Base-by-base conservation (phyloP, 2,797 vertebrate species). In the Salarias fasciatus region DNA sequence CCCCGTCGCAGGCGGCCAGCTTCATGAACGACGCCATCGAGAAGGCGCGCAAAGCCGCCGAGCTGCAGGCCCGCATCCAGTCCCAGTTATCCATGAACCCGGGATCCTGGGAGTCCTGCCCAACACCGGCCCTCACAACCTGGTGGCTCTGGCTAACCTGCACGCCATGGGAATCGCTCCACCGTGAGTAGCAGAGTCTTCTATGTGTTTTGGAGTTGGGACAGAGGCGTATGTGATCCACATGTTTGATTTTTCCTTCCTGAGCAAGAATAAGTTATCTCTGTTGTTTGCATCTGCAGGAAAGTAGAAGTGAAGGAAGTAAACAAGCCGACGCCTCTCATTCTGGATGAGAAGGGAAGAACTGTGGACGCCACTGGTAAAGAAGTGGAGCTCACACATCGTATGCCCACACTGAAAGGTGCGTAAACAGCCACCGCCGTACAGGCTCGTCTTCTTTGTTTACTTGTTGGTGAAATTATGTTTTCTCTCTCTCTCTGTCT, bases 1-100 rank as follows among this genome's bases (percentile, higher is more conserved):
- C 93, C 33, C 98, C 97, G 4, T 98, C 96, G 0, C 96, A 99
- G 89, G 98, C 97, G 0, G 97, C 96, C 24, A 98, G 96, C 2
- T 99, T 99, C 83, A 99, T 99, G 98, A 99, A 99, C 0, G 98
- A 99, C 0, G 98, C 98, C 50, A 99, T 99, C 0, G 98, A 99
- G 84, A 99, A 99, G 65, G 98, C 98, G 18, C 92, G 96, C 77
- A 99, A 99, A 46, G 97, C 96, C 0, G 97, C 97, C 0, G 98
- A 99, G 82, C 91, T 98, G 11, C 96, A 99, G 85, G 96, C 97
- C 11, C 92, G 96, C 3, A 98, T 99, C 79, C 97, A 99, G 85
- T 96, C 98, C 0, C 96, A 98, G 77, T 82, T 98, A 41, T 92
- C 96, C 1, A 77, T 95, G 68, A 98, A 99, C 96, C 96, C 0